Percentiles rank a stretch among this genome's conserved stretches.
These are phyloP conservation scores for Drosophila sechellia DNA, from an alignment of 1,140 invertebrate genomes.

Conservation along the genomic window DNA sequence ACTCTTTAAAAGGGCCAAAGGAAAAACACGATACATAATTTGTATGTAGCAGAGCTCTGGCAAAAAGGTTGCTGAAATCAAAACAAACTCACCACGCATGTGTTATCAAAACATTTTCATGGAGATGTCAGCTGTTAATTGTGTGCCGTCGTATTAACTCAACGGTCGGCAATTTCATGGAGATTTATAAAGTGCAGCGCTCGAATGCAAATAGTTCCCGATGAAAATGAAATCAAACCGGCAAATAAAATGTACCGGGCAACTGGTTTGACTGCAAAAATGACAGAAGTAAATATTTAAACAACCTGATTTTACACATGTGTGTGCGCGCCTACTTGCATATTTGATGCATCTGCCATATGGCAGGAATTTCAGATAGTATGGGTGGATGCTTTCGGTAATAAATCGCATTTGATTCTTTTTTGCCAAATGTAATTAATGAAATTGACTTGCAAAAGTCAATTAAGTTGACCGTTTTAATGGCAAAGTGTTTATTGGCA, in stretches of 20 bases:
- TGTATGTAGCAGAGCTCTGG: background rate
- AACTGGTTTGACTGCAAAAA: background rate
- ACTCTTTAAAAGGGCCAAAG: slow-evolving; percentile 7
- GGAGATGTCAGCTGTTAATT: background rate
- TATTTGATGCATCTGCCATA: slow-evolving; percentile 19
- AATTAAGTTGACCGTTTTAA: slow-evolving; percentile 29
- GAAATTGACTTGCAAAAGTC: slow-evolving; percentile 29
- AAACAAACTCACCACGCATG: too few species aligned
- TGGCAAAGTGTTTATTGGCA: background rate
- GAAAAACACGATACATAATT: slow-evolving; percentile 23
- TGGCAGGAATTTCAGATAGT: slow-evolving; percentile 2
- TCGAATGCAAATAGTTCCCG: background rate
- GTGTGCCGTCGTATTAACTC: background rate
- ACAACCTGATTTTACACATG: background rate
- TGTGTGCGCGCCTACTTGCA: slow-evolving; percentile 8
- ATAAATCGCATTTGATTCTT: slow-evolving; percentile 31
- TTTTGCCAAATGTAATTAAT: slow-evolving; percentile 12
- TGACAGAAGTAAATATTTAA: slow-evolving; percentile 14
- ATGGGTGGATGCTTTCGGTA: background rate
- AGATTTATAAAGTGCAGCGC: background rate
- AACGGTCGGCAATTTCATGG: background rate
- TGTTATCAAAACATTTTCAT: too few species aligned
- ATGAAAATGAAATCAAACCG: slow-evolving; percentile 2
- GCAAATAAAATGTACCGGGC: background rate
- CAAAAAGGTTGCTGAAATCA: background rate